Evolutionary conservation across 2,113 vertebrate genomes (phyloP).

Genomic region (Cololabis saira): DNA sequence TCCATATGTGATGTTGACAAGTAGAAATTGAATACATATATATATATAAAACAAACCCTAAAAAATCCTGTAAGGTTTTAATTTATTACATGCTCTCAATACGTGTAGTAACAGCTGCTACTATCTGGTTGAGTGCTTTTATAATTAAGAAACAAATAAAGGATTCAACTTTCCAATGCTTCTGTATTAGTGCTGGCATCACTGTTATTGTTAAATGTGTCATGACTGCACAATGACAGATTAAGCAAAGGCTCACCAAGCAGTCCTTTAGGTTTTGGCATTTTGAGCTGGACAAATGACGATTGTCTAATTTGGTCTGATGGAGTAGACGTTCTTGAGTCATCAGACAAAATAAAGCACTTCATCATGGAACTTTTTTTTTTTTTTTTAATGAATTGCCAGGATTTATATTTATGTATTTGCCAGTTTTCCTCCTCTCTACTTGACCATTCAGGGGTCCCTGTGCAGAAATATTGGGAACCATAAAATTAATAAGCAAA

Average conservation of each 20-base stretch:
- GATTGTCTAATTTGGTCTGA: constrained; percentile 3
- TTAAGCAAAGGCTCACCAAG: constrained; percentile 29
- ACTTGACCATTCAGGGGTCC: constrained; percentile 26
- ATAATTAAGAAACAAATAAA: constrained; percentile 38
- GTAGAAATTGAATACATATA: constrained; percentile 26
- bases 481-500: not conserved
- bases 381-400: too few species aligned
- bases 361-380: not conserved
- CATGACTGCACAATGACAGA: constrained; percentile 39
- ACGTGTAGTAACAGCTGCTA: constrained; percentile 53
- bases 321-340: constrained; percentile 9
- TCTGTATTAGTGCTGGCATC: constrained; percentile 27
- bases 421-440: constrained; percentile 11
- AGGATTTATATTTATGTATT: constrained; percentile 14
- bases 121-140: constrained; percentile 24
- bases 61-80: constrained; percentile 29
- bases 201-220: constrained; percentile 19
- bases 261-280: constrained; percentile 4
- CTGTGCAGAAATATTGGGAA: not conserved
- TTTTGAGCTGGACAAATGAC: not conserved
- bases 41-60: constrained; percentile 8
- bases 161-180: constrained; percentile 27
- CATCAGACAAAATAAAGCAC: not conserved
- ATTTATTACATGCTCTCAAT: constrained; percentile 48
- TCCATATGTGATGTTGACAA: constrained; percentile 22